Evolutionary conservation across 2,888 invertebrate genomes (phyloP).

Genomic region (Neoascia interrupta): DNA sequence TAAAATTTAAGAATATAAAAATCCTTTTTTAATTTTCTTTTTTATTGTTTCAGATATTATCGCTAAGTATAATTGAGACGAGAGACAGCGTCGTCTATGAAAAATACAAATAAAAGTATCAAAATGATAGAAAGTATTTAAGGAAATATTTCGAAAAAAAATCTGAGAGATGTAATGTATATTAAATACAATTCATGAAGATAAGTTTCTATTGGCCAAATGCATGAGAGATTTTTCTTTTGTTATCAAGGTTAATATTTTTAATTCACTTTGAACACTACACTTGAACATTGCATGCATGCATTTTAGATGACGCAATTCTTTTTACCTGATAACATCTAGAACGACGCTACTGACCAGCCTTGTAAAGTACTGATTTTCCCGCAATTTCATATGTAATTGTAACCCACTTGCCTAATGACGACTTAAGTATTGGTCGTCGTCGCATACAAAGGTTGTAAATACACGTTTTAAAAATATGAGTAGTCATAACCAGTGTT

Average conservation of each 20-base stretch:
- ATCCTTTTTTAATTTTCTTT: conserved; percentile 67
- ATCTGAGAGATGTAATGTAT: conserved; percentile 60
- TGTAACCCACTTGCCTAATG: too few relatives aligned
- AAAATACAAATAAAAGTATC: conserved; percentile 46
- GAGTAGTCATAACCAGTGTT: too few relatives aligned
- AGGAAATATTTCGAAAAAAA: conserved; percentile 35
- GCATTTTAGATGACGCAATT: too few relatives aligned
- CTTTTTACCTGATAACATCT: too few relatives aligned
- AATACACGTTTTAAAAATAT: too few relatives aligned
- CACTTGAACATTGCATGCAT: too few relatives aligned
- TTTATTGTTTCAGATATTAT: conserved; percentile 70
- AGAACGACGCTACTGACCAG: too few relatives aligned
- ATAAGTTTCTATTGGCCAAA: conserved; percentile 53
- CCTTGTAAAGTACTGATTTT: too few relatives aligned
- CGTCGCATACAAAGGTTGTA: too few relatives aligned
- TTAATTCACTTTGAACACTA: conserved; percentile 8
- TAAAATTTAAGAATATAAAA: too few relatives aligned
- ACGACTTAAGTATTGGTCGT: too few relatives aligned
- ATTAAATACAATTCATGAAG: conserved; percentile 29
- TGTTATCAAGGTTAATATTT: neutral
- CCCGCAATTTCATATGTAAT: too few relatives aligned
- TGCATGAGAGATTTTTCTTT: conserved; percentile 50
- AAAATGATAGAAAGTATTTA: neutral
- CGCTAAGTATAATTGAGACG: conserved; percentile 69
- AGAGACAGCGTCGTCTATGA: conserved; percentile 66